Percentiles rank a stretch among this genome's conserved stretches.
Evolutionary conservation across 37 sponge, comb jelly and placozoan genomes (phyloP).

Genomic region (Agelas oroides): DNA sequence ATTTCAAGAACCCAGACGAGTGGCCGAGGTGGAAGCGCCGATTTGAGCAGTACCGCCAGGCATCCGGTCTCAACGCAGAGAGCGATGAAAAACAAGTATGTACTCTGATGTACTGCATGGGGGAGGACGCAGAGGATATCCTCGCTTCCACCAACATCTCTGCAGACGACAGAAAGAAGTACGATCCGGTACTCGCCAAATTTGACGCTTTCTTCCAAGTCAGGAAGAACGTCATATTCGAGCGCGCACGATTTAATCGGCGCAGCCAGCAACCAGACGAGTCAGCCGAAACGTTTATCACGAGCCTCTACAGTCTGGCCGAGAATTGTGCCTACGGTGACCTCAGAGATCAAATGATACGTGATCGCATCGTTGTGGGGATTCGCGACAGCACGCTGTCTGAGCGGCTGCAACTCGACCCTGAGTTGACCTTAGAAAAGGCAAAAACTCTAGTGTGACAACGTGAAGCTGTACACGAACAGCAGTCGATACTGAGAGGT

Average conservation of each 20-base stretch:
- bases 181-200: conserved; percentile 21
- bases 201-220: conserved; percentile 40
- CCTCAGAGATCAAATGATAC: conserved; percentile 20
- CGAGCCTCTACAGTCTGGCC: conserved; percentile 23
- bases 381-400: conserved; percentile 31
- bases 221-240: conserved; percentile 39
- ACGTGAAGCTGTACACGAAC: conserved; percentile 40
- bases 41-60: conserved; percentile 34
- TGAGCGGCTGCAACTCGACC: conserved; percentile 36
- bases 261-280: conserved; percentile 10
- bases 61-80: conserved; percentile 26
- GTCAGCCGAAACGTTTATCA: conserved; percentile 33
- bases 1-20: conserved; percentile 37
- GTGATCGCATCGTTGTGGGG: conserved; percentile 42
- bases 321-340: conserved; percentile 33
- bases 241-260: conserved; percentile 41
- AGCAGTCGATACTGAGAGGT: conserved; percentile 19
- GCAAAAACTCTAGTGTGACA: conserved; percentile 42
- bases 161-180: conserved; percentile 30
- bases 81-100: conserved; percentile 28
- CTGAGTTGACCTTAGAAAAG: conserved; percentile 37
- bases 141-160: conserved; percentile 34
- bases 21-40: conserved; percentile 30
- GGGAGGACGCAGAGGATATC: conserved; percentile 36
- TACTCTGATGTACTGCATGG: conserved; percentile 55